These are phyloP conservation scores for Elgonia sp. DNA, from an alignment of 2,888 invertebrate species.

Conservation along the genomic window DNA sequence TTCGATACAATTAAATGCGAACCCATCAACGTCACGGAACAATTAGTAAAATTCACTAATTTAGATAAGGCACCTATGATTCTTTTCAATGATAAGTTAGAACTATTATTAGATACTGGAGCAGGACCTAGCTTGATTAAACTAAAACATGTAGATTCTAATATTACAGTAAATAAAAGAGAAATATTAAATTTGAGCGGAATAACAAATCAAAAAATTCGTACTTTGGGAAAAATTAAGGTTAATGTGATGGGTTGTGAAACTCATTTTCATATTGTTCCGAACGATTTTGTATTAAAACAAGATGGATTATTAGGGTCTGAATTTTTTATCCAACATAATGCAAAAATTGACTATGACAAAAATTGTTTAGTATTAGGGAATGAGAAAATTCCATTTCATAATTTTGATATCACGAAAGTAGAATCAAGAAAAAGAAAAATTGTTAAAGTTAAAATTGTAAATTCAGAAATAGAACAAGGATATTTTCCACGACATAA, in stretches of 20 bases:
- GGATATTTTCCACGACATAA: not conserved
- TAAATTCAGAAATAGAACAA: not conserved
- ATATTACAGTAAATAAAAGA: not conserved
- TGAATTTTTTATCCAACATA: slow-evolving; percentile 9
- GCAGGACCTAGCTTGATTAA: not conserved
- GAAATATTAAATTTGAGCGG: slow-evolving; percentile 8
- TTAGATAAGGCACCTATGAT: not conserved
- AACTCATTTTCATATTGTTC: slow-evolving; percentile 9
- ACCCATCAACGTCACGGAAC: not conserved
- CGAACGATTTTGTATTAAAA: slow-evolving; percentile 6
- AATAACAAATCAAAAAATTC: not conserved
- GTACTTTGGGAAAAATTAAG: slow-evolving; percentile 6
- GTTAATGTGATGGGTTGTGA: not conserved
- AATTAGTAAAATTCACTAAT: not conserved
- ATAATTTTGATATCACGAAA: not conserved
- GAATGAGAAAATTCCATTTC: not conserved
- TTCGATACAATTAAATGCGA: too few relatives aligned
- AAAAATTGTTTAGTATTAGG: slow-evolving; percentile 7
- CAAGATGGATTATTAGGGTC: slow-evolving; percentile 23
- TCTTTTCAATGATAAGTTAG: not conserved
- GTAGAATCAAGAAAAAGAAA: slow-evolving; percentile 1
- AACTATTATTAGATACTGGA: not conserved
- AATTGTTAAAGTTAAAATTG: not conserved
- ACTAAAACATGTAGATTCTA: not conserved
- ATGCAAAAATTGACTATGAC: slow-evolving; percentile 26